Base-by-base conservation (phyloP, 2,888 invertebrate genomes). In the Argyresthia albistria region DNA sequence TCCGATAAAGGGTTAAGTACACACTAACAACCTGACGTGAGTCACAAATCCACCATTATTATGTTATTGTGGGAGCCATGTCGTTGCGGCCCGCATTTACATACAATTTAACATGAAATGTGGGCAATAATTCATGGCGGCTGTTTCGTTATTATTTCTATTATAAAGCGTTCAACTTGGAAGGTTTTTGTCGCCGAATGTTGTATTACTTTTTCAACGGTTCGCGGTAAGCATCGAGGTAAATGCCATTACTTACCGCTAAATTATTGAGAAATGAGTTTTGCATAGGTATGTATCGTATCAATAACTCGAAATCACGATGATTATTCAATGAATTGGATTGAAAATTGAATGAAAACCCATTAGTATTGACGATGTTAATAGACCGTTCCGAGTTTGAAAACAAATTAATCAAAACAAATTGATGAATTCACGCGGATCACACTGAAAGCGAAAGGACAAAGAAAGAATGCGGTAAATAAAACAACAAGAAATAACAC, bases 61-160 rank as follows among this genome's bases (percentile, higher is more conserved):
- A 83, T 86, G 86, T 86, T 86, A 84, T 86, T 86, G 86, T 83
- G 80, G 83, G 79, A 82, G 80, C 83, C 80, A 69, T 78, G 82
- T 79, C 80, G 78, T 65, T 69, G 75, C 70, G 78, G 75, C 73
- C 73, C 74, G 64, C 80, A 86, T 86, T 86, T 84, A 86, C 86
- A 86, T 86, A 86, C 82, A 82, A 82, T 84, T 86, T 84, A 84
- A 84, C 83, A 82, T 82, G 80, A 86, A 86, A 84, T 80, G 84
- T 81, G 79, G 78, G 74, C 80, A 83, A 84, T 84, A 84, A 81
- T 74, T 86, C 82, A 84, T 69, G 67, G 67, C 76, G 70, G 73
- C 73, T 76, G 80, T 79, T 76, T 69, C 76, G 75, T 81, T 81
- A 82, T 81, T 80, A 82, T 82, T 81, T 81, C 80, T 80, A 80